Conservation (phyloP, 2,797 vertebrate genomes). For the Paedocypris micromegethes region DNA sequence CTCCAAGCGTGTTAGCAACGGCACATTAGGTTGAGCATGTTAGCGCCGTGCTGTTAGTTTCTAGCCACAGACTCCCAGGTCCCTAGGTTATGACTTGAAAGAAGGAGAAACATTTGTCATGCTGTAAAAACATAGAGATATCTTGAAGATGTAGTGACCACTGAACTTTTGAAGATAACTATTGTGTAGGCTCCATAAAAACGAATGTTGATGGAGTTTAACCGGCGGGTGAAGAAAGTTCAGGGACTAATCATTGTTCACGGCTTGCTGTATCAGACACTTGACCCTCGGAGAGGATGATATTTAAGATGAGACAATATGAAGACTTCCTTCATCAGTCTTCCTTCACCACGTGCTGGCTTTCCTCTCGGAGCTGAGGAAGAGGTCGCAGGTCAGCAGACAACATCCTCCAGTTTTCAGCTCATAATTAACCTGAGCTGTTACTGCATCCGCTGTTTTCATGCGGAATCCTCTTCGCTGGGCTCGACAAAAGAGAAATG, state of each 20-base stretch:
- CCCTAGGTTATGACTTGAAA: background rate
- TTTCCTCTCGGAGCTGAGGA: constrained; percentile 67
- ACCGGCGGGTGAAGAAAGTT: too few species aligned
- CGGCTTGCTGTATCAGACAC: constrained; percentile 6
- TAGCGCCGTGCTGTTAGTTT: constrained; percentile 31
- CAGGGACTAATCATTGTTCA: too few species aligned
- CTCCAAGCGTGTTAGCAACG: constrained; percentile 38
- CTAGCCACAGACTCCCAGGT: constrained; percentile 15
- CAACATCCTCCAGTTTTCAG: constrained; percentile 76
- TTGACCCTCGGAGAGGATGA: constrained; percentile 14
- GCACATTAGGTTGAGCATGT: constrained; percentile 40
- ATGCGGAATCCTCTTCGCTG: constrained; percentile 57
- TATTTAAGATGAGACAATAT: constrained; percentile 26
- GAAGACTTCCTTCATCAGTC: constrained; percentile 31
- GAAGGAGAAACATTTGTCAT: background rate
- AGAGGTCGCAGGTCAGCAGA: constrained; percentile 65
- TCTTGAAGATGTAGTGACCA: too few species aligned
- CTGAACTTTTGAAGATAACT: too few species aligned
- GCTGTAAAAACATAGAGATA: too few species aligned
- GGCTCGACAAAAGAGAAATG: constrained; percentile 63
- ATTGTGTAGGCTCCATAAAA: too few species aligned
- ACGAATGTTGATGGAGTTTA: too few species aligned
- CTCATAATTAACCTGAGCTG: constrained; percentile 83
- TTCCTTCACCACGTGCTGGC: constrained; percentile 60
- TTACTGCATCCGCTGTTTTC: constrained; percentile 79